Base-by-base conservation (phyloP, 2,888 invertebrate genomes). In the Liodrosophila aerea region DNA sequence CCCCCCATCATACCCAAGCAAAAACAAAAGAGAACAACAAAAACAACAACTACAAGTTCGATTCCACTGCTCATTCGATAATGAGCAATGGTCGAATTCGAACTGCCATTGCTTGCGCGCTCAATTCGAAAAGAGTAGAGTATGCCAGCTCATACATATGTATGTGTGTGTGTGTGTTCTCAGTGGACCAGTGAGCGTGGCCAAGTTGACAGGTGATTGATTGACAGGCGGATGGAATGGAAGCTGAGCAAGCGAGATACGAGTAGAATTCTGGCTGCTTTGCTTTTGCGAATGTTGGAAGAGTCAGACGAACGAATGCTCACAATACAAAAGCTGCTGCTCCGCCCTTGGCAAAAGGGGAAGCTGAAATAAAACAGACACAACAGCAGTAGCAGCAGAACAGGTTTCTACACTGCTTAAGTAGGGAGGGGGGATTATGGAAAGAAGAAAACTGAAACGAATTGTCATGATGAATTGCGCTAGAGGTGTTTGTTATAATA, bases 131-230 rank as follows among this genome's bases (percentile, higher is more conserved):
- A 13, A 57, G 50, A 15, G 43, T n/a, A 31, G 16, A 40, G 44
- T 41, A 22, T 39, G 16, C 40, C 43, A 41, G 40, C 22, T 31
- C 27, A 18, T 33, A 31, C 18, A 15, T 7, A 13, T 39, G 15
- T 12, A 27, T 18, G 29, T 34, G 13, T 40, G 53, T 15, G 11
- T 43, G 36, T 34, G 43, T 40, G 30, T 33, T 31, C 52, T 27
- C 36, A 12, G 47, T 63, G 69, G 50, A 62, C 75, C 82, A 78
- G 83, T 72, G 70, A 69, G 80, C 73, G 74, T 76, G 77, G 80
- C 82, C 73, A 73, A 59, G 63, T 76, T 85, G 87, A 87, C 87
- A 88, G 83, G 78, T 87, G 88, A 87, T 88, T 87, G 87, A 87
- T 87, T 87, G 87, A 87, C 85, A 86, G 73, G 60, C 71, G 64